Conservation (phyloP, 2,797 vertebrate species). For the Cuniculus paca region DNA sequence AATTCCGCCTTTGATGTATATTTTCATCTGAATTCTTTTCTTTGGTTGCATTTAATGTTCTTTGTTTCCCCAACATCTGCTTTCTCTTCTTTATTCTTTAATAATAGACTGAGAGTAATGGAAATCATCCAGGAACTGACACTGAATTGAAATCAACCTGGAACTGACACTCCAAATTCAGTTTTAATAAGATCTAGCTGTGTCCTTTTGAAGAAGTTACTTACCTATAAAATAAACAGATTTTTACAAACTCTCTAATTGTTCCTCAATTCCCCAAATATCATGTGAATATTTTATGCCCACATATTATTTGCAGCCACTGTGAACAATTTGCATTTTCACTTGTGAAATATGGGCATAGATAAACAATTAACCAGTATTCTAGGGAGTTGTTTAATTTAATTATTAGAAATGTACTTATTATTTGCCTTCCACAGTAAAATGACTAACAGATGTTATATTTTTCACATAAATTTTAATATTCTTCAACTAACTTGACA, state of each 20-base stretch:
- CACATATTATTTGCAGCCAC: background rate
- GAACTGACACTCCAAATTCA: conserved; percentile 16
- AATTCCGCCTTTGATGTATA: background rate
- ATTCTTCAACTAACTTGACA: conserved; percentile 80
- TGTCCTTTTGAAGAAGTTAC: background rate
- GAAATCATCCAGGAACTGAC: conserved; percentile 44
- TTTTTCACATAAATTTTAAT: conserved; percentile 82
- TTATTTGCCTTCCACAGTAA: conserved; percentile 84
- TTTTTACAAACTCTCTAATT: background rate
- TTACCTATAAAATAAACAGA: conserved; percentile 52
- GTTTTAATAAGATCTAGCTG: background rate
- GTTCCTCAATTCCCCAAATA: background rate
- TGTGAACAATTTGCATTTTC: conserved; percentile 56
- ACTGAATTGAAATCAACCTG: conserved; percentile 60
- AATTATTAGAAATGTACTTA: conserved; percentile 83
- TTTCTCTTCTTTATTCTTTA: conserved; percentile 68
- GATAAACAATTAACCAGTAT: conserved; percentile 75
- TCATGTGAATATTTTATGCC: conserved; percentile 42
- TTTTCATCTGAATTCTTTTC: conserved; percentile 76
- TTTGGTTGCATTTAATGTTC: conserved; percentile 63
- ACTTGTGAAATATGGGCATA: conserved; percentile 59
- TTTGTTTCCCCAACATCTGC: conserved; percentile 70
- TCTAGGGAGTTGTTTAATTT: conserved; percentile 79
- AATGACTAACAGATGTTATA: conserved; percentile 85
- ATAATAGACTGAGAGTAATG: conserved; percentile 44